Percentiles rank a stretch among this genome's conserved stretches.
Evolutionary conservation across 2,113 vertebrate species (phyloP).

Genomic region (Tringa solitaria): DNA sequence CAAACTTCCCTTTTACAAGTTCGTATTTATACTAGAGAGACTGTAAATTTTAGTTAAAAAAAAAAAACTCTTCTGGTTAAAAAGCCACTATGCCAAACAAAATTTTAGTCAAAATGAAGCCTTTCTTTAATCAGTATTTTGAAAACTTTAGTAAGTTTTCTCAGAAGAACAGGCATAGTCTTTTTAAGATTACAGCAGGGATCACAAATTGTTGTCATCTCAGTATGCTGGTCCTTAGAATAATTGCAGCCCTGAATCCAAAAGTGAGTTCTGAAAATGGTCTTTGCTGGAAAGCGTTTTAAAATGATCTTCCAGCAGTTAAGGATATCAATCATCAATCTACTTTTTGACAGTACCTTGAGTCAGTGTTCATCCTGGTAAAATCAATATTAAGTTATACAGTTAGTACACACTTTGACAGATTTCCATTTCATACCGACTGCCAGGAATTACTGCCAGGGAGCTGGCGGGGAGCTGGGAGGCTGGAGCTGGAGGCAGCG

Average conservation of each 20-base stretch:
- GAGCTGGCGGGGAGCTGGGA: neutral
- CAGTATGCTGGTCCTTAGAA: neutral
- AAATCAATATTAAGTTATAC: neutral
- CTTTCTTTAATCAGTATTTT: neutral
- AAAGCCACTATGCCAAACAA: neutral
- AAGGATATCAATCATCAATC: neutral
- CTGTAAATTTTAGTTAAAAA: neutral
- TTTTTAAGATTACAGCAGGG: neutral
- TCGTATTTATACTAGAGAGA: neutral
- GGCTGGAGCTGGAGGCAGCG: neutral
- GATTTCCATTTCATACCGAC: neutral
- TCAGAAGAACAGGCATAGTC: neutral
- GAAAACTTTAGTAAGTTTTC: neutral
- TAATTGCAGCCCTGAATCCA: neutral
- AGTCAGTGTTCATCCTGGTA: neutral
- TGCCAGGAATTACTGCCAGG: neutral
- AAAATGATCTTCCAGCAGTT: neutral
- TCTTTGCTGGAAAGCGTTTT: neutral
- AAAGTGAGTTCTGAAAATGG: neutral
- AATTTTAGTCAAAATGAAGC: neutral
- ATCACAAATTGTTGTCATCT: neutral
- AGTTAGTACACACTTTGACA: neutral
- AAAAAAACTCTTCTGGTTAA: neutral
- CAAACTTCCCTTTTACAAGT: neutral
- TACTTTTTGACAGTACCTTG: neutral